Evolutionary conservation across 2,113 vertebrate species (phyloP).

Genomic region (Chinchilla lanigera): DNA sequence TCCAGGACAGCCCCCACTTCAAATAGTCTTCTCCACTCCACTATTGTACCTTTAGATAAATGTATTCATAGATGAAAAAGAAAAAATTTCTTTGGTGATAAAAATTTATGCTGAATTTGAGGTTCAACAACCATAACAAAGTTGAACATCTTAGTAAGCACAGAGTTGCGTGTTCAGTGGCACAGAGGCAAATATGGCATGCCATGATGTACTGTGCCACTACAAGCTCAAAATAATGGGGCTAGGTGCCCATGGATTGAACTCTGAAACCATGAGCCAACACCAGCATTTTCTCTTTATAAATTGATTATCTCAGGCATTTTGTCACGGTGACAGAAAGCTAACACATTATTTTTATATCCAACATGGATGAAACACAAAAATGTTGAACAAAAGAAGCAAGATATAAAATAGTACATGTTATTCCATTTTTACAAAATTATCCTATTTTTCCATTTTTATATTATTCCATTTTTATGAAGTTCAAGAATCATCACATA

Average conservation of each 20-base stretch:
- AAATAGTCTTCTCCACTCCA: not conserved
- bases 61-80: not conserved
- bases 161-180: not conserved
- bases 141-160: not conserved
- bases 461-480: not conserved
- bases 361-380: not conserved
- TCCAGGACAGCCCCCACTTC: constrained; percentile 18
- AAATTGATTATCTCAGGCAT: not conserved
- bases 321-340: not conserved
- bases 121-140: constrained; percentile 24
- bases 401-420: not conserved
- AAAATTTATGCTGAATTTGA: constrained; percentile 42
- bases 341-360: not conserved
- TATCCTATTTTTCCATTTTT: not conserved
- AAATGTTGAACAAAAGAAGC: not conserved
- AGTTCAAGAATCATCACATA: not conserved
- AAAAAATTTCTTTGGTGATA: not conserved
- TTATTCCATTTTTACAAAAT: not conserved
- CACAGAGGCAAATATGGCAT: not conserved
- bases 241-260: not conserved
- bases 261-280: not conserved
- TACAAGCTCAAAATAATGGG: not conserved
- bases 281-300: not conserved
- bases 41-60: constrained; percentile 38
- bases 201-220: too few species aligned